Conservation (phyloP, 2,888 invertebrate genomes). For the Heliconius sara region DNA sequence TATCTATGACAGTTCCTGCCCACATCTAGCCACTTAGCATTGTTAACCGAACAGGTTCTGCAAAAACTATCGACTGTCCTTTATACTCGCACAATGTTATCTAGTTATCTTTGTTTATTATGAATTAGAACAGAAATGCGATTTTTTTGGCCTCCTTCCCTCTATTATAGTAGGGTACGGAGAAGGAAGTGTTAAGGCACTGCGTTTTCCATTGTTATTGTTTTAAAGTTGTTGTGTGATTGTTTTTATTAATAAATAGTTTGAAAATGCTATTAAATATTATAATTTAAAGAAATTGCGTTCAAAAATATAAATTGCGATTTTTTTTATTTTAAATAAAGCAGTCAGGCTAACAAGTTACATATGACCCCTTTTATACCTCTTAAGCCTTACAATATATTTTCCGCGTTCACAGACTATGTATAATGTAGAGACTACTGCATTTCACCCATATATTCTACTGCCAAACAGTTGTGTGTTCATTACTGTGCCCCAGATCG, state of each 20-base stretch:
- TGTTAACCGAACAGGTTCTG: constrained; percentile 39
- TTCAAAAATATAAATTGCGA: not conserved
- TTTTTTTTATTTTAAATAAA: not conserved
- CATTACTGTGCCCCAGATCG: constrained; percentile 9
- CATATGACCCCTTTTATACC: not conserved
- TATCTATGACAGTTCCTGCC: constrained; percentile 48
- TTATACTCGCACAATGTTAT: constrained; percentile 32
- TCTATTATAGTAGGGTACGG: too few species aligned
- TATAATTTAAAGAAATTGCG: not conserved
- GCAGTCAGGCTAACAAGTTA: too few species aligned
- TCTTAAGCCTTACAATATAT: constrained; percentile 7
- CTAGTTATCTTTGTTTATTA: constrained; percentile 21
- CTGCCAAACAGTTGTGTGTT: constrained; percentile 9
- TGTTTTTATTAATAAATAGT: not conserved
- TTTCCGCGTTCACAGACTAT: not conserved
- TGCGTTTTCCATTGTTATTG: not conserved
- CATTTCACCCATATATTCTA: constrained; percentile 12
- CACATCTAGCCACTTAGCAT: constrained; percentile 36
- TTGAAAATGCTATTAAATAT: not conserved
- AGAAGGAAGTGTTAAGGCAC: not conserved
- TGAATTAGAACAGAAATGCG: constrained; percentile 26
- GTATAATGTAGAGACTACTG: constrained; percentile 1
- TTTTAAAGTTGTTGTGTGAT: not conserved
- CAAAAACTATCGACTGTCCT: constrained; percentile 32
- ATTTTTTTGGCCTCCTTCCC: not conserved